These are phyloP conservation scores for Stichopus horrens DNA, from an alignment of 53 echinoderm and acorn worm species.

Conservation along the genomic window DNA sequence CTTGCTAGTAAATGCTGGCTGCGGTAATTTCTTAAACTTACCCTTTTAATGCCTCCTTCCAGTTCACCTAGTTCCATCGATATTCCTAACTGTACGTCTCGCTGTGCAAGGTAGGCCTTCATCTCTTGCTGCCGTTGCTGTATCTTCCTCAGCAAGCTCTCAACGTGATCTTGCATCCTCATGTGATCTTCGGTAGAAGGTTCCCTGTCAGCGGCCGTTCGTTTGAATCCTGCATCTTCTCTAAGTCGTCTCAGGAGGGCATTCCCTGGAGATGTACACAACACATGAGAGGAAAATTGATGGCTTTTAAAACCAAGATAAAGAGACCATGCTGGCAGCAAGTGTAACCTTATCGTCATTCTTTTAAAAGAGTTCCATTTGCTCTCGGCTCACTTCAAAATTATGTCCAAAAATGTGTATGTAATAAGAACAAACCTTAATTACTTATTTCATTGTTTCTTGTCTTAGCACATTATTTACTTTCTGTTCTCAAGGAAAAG, in stretches of 20 bases:
- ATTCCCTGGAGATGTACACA: slow-evolving; percentile 57
- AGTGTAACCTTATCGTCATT: slow-evolving; percentile 89
- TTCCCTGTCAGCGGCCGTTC: slow-evolving; percentile 56
- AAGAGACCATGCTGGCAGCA: slow-evolving; percentile 70
- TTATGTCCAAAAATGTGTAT: too few species aligned
- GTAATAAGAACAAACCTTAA: too few species aligned
- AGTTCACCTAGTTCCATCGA: slow-evolving; percentile 77
- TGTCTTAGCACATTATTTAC: too few species aligned
- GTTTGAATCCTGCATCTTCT: slow-evolving; percentile 73
- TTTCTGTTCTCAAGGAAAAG: too few species aligned
- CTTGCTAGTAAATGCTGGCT: too few species aligned
- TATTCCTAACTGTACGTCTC: slow-evolving; percentile 75
- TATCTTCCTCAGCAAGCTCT: slow-evolving; percentile 62
- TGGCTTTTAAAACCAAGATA: slow-evolving; percentile 53
- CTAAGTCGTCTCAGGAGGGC: slow-evolving; percentile 72
- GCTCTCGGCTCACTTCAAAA: too few species aligned
- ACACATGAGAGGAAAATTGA: background rate
- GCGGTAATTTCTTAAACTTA: slow-evolving; percentile 12
- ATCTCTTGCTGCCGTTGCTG: slow-evolving; percentile 84
- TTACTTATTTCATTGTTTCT: too few species aligned
- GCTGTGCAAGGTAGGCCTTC: slow-evolving; percentile 76
- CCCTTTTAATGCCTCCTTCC: slow-evolving; percentile 89
- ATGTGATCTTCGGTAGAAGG: slow-evolving; percentile 73
- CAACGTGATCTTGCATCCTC: slow-evolving; percentile 67
- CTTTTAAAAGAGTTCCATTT: too few species aligned